Evolutionary conservation across 2,797 vertebrate species (phyloP).

Genomic region (Cacajao melanocephalus): DNA sequence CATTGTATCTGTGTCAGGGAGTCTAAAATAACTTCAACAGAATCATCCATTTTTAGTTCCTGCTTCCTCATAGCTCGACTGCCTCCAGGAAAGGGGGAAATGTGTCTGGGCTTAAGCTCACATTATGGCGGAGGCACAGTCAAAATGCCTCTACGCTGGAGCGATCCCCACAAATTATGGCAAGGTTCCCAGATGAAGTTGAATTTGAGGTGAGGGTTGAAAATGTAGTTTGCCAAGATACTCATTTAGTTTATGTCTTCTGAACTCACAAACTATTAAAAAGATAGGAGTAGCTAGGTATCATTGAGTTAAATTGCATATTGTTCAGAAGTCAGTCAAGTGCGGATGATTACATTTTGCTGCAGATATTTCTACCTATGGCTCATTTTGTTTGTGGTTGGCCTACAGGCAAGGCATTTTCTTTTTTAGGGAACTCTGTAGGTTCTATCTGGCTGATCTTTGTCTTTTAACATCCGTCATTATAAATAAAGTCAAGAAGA

Average conservation of each 20-base stretch:
- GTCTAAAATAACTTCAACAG: no score
- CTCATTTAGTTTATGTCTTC: background rate
- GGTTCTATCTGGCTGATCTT: background rate
- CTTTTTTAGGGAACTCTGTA: background rate
- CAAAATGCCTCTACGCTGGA: no score
- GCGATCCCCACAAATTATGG: background rate
- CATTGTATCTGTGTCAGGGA: no score
- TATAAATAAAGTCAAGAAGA: background rate
- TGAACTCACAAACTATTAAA: background rate
- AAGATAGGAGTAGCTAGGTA: background rate
- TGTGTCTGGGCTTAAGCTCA: no score
- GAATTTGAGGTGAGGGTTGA: constrained; percentile 37
- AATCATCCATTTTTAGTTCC: no score
- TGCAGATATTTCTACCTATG: background rate
- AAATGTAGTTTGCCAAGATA: background rate
- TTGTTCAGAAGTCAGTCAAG: background rate
- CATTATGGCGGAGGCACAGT: no score
- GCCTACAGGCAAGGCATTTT: background rate
- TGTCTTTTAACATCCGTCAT: background rate
- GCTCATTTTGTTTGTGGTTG: constrained; percentile 46
- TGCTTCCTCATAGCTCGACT: no score
- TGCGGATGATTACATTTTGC: background rate
- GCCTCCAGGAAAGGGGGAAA: no score
- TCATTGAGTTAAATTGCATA: background rate
- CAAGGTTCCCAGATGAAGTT: background rate